phyloP scores from a whole-genome alignment of 1,140 invertebrate species.

The Polyergus mexicanus region DNA sequence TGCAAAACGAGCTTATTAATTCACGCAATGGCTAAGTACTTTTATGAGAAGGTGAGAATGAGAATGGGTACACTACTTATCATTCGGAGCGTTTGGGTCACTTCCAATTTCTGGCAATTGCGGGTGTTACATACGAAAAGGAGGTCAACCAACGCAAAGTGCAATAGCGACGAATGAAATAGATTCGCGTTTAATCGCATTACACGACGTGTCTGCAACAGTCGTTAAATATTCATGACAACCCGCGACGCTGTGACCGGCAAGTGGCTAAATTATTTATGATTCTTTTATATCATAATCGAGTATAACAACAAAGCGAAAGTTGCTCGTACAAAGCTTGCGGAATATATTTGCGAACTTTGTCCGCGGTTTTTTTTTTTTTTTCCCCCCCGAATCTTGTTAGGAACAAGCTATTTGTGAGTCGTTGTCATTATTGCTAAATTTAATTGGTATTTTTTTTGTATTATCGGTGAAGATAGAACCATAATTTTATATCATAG shows the following conservation, averaged over 20 bases:
- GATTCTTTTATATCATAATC: constrained; percentile 40
- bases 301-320: constrained; percentile 35
- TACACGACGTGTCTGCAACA: constrained; percentile 26
- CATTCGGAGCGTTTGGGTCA: constrained; percentile 46
- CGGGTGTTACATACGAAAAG: constrained; percentile 51
- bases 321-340: constrained; percentile 21
- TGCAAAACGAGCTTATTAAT: constrained; percentile 33
- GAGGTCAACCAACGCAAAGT: constrained; percentile 36
- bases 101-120: constrained; percentile 55
- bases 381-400: neutral
- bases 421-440: constrained; percentile 1
- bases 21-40: constrained; percentile 15
- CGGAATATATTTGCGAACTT: constrained; percentile 11
- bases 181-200: constrained; percentile 40
- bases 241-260: constrained; percentile 31
- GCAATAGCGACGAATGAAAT: constrained; percentile 46
- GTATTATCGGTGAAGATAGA: neutral
- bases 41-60: constrained; percentile 19
- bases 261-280: constrained; percentile 51
- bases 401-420: neutral
- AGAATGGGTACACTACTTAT: constrained; percentile 48
- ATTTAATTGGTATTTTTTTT: neutral
- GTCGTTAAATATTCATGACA: constrained; percentile 59
- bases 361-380: neutral
- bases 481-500: neutral